These are phyloP conservation scores for Operophtera brumata DNA, from an alignment of 2,888 invertebrate species.

Conservation along the genomic window DNA sequence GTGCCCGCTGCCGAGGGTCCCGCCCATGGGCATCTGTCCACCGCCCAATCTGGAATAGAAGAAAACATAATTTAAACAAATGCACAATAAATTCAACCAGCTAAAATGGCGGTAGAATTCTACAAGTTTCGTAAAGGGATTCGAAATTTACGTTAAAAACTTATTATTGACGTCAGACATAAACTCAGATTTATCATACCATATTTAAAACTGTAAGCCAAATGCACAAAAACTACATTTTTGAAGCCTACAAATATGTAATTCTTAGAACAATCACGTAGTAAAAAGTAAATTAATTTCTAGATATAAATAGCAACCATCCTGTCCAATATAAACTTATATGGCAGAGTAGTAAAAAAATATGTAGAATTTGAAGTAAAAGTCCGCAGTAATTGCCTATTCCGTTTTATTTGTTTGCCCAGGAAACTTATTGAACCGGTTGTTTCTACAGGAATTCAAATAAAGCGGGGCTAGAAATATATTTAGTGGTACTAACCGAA, in stretches of 20 bases:
- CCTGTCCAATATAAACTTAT: neutral
- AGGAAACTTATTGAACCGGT: slow-evolving; percentile 34
- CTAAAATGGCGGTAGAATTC: too few relatives aligned
- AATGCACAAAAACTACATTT: neutral
- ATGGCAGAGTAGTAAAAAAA: slow-evolving; percentile 18
- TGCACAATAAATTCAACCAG: too few relatives aligned
- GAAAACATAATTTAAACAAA: slow-evolving; percentile 11
- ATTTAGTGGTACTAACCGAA: slow-evolving; percentile 17
- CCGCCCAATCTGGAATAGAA: slow-evolving; percentile 73
- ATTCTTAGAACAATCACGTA: neutral
- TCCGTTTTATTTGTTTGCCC: slow-evolving; percentile 33
- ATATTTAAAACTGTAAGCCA: neutral
- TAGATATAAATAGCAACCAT: neutral
- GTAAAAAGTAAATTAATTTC: neutral
- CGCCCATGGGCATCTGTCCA: slow-evolving; percentile 81
- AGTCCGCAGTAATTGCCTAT: slow-evolving; percentile 30
- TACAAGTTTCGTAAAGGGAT: too few relatives aligned
- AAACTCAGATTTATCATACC: neutral
- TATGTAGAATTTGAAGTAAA: slow-evolving; percentile 27
- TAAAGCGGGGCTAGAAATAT: slow-evolving; percentile 30
- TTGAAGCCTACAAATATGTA: neutral
- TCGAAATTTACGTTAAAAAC: too few relatives aligned
- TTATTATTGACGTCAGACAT: too few relatives aligned
- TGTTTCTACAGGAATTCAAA: slow-evolving; percentile 33
- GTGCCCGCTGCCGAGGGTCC: slow-evolving; percentile 83